These are phyloP conservation scores for Dryobota labecula DNA, from an alignment of 2,888 invertebrate genomes.

Conservation along the genomic window DNA sequence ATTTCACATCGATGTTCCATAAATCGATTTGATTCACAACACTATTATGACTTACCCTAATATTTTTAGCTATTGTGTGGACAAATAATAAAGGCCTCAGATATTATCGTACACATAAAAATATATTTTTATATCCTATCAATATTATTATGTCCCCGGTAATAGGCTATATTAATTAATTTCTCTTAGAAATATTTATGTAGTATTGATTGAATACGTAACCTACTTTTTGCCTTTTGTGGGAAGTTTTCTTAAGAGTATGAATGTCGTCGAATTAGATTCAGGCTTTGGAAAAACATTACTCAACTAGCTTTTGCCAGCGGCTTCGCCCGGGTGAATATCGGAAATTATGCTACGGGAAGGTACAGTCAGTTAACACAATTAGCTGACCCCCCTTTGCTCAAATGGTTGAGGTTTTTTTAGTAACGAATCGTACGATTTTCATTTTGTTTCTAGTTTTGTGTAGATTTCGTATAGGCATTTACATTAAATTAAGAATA, in stretches of 20 bases:
- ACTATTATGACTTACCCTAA: conserved; percentile 62
- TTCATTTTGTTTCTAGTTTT: too few species aligned
- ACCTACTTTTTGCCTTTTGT: not conserved
- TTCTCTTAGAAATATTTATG: conserved; percentile 19
- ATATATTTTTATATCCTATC: conserved; percentile 68
- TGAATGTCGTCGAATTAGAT: too few species aligned
- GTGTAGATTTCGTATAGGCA: too few species aligned
- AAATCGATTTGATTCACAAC: conserved; percentile 25
- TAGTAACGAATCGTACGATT: too few species aligned
- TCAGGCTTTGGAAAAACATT: too few species aligned
- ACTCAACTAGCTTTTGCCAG: too few species aligned
- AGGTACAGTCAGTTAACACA: too few species aligned
- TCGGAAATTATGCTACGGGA: too few species aligned
- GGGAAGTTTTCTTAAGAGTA: not conserved
- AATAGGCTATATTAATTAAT: conserved; percentile 46
- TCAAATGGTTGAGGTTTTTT: too few species aligned
- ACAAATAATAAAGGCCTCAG: conserved; percentile 61
- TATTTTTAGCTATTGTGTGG: conserved; percentile 69
- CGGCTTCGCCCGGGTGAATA: too few species aligned
- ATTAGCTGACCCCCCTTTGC: too few species aligned
- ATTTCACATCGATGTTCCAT: not conserved
- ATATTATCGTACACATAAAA: conserved; percentile 65
- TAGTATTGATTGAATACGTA: not conserved
- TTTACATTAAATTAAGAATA: too few species aligned
- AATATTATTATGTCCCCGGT: conserved; percentile 59